Evolutionary conservation across 2,113 vertebrate species (phyloP), one percentile per base, ranked within the genome.

Genomic region (Coregonus clupeaformis): DNA sequence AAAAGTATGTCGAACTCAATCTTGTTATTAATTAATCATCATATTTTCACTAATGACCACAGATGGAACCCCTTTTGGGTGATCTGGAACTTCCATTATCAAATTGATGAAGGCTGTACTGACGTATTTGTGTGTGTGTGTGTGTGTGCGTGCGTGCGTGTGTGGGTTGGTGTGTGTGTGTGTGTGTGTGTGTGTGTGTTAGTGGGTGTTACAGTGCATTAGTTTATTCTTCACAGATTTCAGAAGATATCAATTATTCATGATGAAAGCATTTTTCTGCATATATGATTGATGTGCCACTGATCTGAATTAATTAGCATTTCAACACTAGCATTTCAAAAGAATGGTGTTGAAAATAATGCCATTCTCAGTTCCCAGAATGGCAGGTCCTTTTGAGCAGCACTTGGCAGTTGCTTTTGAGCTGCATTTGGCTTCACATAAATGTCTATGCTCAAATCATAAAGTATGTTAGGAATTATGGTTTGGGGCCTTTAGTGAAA

Each of bases 1-100:
- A 76, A 86, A 89, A 80, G 86, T 90, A 89, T 86, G 82, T 85
- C 87, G 30, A 86, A 87, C 87, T 90, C 88, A 85, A 80, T 86
- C 84, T 68, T 71, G 74, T 81, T 82, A 79, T 89, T 87, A 89
- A 88, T 91, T 89, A 89, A 91, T 92, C 85, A 90, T 65, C 85
- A 84, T 84, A 83, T 87, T 87, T 89, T 87, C 84, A 82, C 78
- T 77, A 73, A 72, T 84, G 69, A 80, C 79, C 78, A 79, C 83
- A 87, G 80, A 84, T 84, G 83, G 81, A 87, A 86, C 59, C 77
- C 69, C 69, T 87, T 62, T 77, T 25, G 13, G 69, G 42, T 68
- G 71, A 59, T 66, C 82, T 80, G 83, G 81, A 87, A 85, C 83
- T 80, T 89, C 85, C 76, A 85, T 87, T 88, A 88, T 86, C 76